Conservation (phyloP, 2,888 invertebrate species). For the Neoaliturus tenellus region DNA sequence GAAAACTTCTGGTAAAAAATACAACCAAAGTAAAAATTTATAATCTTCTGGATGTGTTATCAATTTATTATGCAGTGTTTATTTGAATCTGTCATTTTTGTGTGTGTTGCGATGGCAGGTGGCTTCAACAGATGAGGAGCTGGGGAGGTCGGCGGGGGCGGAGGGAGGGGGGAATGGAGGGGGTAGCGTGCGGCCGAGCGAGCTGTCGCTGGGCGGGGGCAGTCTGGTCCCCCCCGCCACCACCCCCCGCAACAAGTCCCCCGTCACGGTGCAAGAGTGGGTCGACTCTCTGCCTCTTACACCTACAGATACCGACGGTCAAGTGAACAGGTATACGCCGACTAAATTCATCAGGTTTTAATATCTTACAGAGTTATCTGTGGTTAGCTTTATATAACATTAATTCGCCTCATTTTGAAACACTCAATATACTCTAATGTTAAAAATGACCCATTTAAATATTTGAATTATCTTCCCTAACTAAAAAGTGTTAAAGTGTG, state of each 20-base stretch:
- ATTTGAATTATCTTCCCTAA: too few relatives aligned
- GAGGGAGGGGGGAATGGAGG: constrained; percentile 8
- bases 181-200: constrained; percentile 52
- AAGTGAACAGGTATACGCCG: constrained; percentile 50
- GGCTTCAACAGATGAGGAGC: constrained; percentile 56
- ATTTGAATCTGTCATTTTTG: background rate
- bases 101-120: background rate
- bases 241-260: constrained; percentile 74
- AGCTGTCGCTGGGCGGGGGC: constrained; percentile 53
- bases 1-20: too few relatives aligned
- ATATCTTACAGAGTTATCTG: too few relatives aligned
- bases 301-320: constrained; percentile 55
- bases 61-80: too few relatives aligned
- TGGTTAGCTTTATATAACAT: too few relatives aligned
- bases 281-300: constrained; percentile 79
- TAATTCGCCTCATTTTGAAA: too few relatives aligned
- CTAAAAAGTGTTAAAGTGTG: too few relatives aligned
- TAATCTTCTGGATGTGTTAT: too few relatives aligned
- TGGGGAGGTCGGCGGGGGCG: background rate
- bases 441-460: too few relatives aligned
- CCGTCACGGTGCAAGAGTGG: constrained; percentile 84
- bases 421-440: too few relatives aligned
- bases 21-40: too few relatives aligned
- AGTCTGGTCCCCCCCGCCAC: constrained; percentile 47
- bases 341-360: too few relatives aligned